Percentiles rank a stretch among this genome's conserved stretches.
These are phyloP conservation scores for Ashinkailepas kermadecensis DNA, from an alignment of 2,888 invertebrate species.

Conservation along the genomic window DNA sequence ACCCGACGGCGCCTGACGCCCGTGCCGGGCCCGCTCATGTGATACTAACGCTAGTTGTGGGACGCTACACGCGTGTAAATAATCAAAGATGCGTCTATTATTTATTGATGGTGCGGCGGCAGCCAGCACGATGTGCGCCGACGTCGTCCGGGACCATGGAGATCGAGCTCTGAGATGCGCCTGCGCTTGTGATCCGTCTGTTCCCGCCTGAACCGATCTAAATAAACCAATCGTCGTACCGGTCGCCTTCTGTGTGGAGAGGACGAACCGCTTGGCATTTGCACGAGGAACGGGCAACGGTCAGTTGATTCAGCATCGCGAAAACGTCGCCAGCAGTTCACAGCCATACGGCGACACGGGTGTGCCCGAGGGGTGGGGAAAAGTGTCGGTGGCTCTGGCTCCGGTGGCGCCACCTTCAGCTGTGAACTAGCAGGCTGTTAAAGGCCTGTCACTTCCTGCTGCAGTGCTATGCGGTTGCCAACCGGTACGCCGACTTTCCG, in stretches of 20 bases:
- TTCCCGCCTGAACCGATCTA: background rate
- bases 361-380: too few relatives aligned
- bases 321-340: too few relatives aligned
- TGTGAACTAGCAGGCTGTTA: too few relatives aligned
- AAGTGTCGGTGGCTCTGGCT: too few relatives aligned
- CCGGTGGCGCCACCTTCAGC: too few relatives aligned
- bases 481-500: too few relatives aligned
- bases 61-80: background rate
- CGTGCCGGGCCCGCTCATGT: background rate
- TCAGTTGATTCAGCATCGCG: too few relatives aligned
- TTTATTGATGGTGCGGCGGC: background rate
- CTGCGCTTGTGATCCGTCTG: background rate
- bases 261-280: too few relatives aligned
- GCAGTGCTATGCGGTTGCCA: too few relatives aligned
- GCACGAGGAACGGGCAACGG: too few relatives aligned
- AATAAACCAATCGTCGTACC: background rate
- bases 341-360: too few relatives aligned
- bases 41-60: conserved; percentile 14
- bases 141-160: background rate
- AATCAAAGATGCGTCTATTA: conserved; percentile 3
- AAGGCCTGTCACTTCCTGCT: too few relatives aligned
- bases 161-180: background rate
- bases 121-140: background rate
- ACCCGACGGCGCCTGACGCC: background rate
- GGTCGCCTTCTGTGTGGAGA: background rate